phyloP scores from a whole-genome alignment of 2,797 vertebrate genomes.

The Fundulus diaphanus region DNA sequence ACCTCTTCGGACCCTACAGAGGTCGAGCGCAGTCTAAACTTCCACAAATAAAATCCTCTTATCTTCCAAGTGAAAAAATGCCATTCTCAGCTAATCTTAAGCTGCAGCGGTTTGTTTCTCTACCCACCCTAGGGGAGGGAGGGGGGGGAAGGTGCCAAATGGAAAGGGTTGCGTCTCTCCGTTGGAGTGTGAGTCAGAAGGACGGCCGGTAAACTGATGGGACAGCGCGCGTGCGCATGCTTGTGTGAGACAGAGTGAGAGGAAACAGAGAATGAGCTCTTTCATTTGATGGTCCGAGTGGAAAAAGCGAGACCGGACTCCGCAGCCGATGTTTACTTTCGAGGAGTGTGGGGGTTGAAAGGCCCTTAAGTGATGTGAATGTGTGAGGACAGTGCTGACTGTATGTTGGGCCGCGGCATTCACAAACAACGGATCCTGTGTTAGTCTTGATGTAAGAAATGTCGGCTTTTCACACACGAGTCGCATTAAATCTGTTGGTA shows the following conservation, averaged over 20 bases:
- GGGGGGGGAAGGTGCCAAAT: constrained; percentile 54
- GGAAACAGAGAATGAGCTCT: constrained; percentile 72
- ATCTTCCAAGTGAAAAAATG: too few species aligned
- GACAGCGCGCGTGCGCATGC: constrained; percentile 39
- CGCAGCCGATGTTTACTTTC: constrained; percentile 71
- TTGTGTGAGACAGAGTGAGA: constrained; percentile 14
- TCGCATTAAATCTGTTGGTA: neutral
- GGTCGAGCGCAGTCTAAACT: constrained; percentile 24
- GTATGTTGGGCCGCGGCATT: constrained; percentile 14
- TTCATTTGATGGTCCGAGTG: constrained; percentile 72
- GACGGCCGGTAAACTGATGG: constrained; percentile 54
- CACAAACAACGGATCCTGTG: constrained; percentile 20
- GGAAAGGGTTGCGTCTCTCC: constrained; percentile 64
- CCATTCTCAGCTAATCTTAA: constrained; percentile 7
- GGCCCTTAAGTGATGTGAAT: constrained; percentile 43
- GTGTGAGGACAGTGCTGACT: constrained; percentile 30
- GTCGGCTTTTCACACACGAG: neutral
- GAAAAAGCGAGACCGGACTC: constrained; percentile 66
- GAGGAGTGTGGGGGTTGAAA: constrained; percentile 56
- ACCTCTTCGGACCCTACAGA: constrained; percentile 21
- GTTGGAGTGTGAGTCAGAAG: constrained; percentile 68
- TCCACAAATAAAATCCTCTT: too few species aligned
- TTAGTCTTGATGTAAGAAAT: constrained; percentile 13
- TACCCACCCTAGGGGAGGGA: neutral
- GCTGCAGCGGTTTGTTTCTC: constrained; percentile 26